A percentile compares a stretch with the other conserved stretches of the same genome.
These are phyloP conservation scores for Menura novaehollandiae DNA, from an alignment of 2,113 vertebrate species.

Conservation along the genomic window DNA sequence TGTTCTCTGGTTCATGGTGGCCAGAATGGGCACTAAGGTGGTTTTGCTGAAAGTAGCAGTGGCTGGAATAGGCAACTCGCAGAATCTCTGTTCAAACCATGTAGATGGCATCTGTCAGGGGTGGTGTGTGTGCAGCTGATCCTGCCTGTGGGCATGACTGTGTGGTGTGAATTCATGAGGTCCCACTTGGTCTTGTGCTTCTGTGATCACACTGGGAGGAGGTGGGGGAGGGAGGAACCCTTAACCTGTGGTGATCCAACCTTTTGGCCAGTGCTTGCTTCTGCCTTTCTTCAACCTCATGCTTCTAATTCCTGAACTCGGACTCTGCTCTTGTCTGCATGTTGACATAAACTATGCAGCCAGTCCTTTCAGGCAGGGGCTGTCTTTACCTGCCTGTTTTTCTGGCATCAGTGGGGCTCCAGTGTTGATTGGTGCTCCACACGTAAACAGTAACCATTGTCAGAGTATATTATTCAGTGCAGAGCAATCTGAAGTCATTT, in stretches of 20 bases:
- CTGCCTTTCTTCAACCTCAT: not conserved
- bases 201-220: fast-evolving
- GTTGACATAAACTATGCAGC: not conserved
- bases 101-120: not conserved
- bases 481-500: slow-evolving; percentile 13
- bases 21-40: not conserved
- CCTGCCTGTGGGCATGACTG: not conserved
- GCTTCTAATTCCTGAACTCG: not conserved
- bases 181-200: not conserved
- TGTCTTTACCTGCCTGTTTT: slow-evolving; percentile 18
- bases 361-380: not conserved
- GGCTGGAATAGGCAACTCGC: not conserved
- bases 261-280: not conserved
- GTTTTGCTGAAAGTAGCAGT: not conserved
- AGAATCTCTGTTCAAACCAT: not conserved
- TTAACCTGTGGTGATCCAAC: not conserved
- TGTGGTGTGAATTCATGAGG: not conserved
- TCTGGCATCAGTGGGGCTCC: not conserved
- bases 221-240: fast-evolving
- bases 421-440: not conserved
- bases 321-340: not conserved
- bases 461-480: not conserved
- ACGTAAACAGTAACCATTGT: slow-evolving; percentile 17
- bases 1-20: not conserved
- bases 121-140: not conserved